Evolutionary conservation across 2,113 vertebrate species (phyloP), one percentile per base, ranked within the genome.

Genomic region (Chelonoidis abingdonii): DNA sequence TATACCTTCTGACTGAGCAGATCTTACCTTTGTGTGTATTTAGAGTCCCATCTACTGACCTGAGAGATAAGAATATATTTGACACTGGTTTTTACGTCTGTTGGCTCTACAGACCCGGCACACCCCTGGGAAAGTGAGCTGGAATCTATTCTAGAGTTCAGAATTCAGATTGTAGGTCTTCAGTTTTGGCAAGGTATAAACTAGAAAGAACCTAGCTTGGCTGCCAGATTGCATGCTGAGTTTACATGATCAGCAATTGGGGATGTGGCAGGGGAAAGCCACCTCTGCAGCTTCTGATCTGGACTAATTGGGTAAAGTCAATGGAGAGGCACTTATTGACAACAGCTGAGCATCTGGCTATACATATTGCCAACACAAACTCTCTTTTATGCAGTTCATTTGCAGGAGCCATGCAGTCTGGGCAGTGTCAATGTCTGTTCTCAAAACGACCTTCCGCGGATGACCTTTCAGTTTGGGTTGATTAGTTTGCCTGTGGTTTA

Each of bases 361-460:
- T 81, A 25, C 59, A 69, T 25, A 44, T 52, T 92, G 83, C 89
- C 88, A 91, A 81, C 75, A 56, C 93, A 96, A 89, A 11, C 82
- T 86, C 59, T 90, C 50, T 65, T 94, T 87, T 47, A 47, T 0
- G 0, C 1, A 47, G 47, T 27, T 84, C 38, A 90, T 93, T 90
- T 93, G 79, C 81, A 91, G 81, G 22, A 92, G 53, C 12, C 57
- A 16, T 81, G 44, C 75, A 47, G 82, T 49, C 91, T 79, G 56
- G 81, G 75, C 17, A 83, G 59, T 84, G 88, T 52, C 65, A 90
- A 8, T 76, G 80, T 90, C 86, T 87, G 79, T 95, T 86, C 90
- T 69, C 86, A 38, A 29, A 16, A 22, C 52, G 69, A 47, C 92
- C 94, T 95, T 89, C 75, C 79, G 93, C 38, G 89, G 93, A 78